Evolutionary conservation across 1,140 invertebrate species (phyloP).

Genomic region (Saccostrea echinata): DNA sequence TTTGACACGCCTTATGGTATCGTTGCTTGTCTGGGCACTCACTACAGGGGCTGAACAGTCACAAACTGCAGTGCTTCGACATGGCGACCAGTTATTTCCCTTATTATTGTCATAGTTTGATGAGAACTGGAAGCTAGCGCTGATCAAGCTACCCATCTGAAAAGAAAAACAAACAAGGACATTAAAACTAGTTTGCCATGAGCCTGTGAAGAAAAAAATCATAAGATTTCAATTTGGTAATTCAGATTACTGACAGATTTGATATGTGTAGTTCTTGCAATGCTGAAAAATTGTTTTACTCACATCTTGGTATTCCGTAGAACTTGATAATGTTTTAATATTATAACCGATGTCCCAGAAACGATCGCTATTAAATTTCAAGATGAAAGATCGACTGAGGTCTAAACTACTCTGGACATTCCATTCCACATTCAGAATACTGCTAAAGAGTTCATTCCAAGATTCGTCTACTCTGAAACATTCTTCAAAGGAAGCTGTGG

Average conservation of each 20-base stretch:
- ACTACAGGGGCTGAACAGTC: conserved; percentile 40
- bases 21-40: conserved; percentile 2
- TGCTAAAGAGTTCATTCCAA: conserved; percentile 50
- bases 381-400: conserved; percentile 45
- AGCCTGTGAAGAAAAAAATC: too few relatives aligned
- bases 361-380: conserved; percentile 64
- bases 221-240: too few relatives aligned
- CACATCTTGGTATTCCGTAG: conserved; percentile 40
- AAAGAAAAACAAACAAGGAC: conserved; percentile 76
- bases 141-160: conserved; percentile 67
- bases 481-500: conserved; percentile 22
- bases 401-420: conserved; percentile 26
- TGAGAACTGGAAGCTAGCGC: not conserved
- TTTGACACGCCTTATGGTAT: not conserved
- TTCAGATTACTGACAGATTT: too few relatives aligned
- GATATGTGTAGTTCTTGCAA: too few relatives aligned
- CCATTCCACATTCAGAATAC: conserved; percentile 44
- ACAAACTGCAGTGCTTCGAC: not conserved
- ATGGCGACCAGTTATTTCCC: conserved; percentile 15
- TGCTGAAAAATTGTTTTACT: not conserved
- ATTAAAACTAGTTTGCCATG: conserved; percentile 41
- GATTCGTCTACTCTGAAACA: conserved; percentile 39
- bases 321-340: conserved; percentile 45
- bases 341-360: conserved; percentile 66
- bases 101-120: not conserved